Base-by-base conservation (phyloP, 2,888 invertebrate species). In the Baccha elongata region DNA sequence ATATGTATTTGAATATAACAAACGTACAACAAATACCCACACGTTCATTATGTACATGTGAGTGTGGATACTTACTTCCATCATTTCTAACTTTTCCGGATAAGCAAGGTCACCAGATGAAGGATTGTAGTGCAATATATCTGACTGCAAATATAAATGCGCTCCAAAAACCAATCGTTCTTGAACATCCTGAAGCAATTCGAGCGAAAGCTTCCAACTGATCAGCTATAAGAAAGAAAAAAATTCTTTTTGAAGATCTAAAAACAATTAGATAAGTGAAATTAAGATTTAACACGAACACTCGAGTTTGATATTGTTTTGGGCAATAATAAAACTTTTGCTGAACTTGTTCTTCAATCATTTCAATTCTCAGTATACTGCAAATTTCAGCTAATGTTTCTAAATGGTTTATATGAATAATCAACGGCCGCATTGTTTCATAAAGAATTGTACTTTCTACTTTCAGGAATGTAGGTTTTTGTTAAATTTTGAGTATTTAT, bases 371-470 rank as follows among this genome's bases (percentile, higher is more conserved):
- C 40, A 99, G 91, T 86, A 99, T 98, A 44, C 96, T 96, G 89
- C 99, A 99, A 58, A 99, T 94, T 91, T 99, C 99, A 0, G 99
- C 97, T 21, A 99, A 92, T 0, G 99, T 99, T 92, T 99, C 99
- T 88, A 99, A 92, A 90, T 99, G 99, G 89, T 98, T 98, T 81
- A 99, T 97, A 90, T 98, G 97, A 83, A 99, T 98, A 69, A 99
- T 95, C 86, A 97, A 94, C 0, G 99, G 99, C 1, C 99, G 93
- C 85, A 99, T 92, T 4, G 95, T 94, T 89, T 99, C 99, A 89
- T 99, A 99, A 32, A 99, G 90, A 35, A 95, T 94, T 58, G 94
- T 95, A 88, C 98, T 98, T 0, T 99, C 91, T 0, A 94, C 94
- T 86, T 96, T 97, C 60, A 98, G 91, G 90, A 97, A 98, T 3